Conservation (phyloP, 2,797 vertebrate species). For the Gephyroberyx darwinii region DNA sequence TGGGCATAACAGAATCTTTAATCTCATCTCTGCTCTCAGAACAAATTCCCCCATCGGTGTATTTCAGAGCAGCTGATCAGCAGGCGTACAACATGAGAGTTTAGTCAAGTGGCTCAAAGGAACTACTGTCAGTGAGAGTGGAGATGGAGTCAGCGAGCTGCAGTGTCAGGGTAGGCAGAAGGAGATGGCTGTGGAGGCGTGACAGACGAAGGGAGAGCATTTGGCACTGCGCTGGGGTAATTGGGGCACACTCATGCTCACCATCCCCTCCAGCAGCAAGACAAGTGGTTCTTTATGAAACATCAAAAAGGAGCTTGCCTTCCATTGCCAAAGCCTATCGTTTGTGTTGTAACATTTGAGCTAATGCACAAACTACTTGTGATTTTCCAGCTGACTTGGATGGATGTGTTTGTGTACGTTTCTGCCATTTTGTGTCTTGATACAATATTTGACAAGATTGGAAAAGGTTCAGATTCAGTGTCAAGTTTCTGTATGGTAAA, state of each 20-base stretch:
- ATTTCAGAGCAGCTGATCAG: slow-evolving; percentile 41
- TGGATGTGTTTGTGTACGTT: neutral
- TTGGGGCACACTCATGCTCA: slow-evolving; percentile 33
- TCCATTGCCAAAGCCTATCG: slow-evolving; percentile 15
- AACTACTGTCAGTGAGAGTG: slow-evolving; percentile 27
- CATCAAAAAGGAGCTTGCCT: slow-evolving; percentile 30
- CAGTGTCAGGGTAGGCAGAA: slow-evolving; percentile 19
- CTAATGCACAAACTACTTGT: slow-evolving; percentile 5
- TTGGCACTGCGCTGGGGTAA: slow-evolving; percentile 27
- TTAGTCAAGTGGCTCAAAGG: slow-evolving; percentile 38
- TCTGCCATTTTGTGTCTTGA: neutral
- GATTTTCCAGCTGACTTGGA: neutral
- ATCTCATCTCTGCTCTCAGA: slow-evolving; percentile 25
- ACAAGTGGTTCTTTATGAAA: slow-evolving; percentile 41
- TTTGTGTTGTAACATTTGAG: slow-evolving; percentile 24
- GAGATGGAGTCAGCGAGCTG: slow-evolving; percentile 25
- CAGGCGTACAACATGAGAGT: slow-evolving; percentile 22
- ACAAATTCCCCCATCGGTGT: slow-evolving; percentile 12
- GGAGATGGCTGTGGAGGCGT: slow-evolving; percentile 38
- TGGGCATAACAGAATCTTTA: slow-evolving; percentile 32
- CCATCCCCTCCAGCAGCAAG: slow-evolving; percentile 25
- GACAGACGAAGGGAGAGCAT: slow-evolving; percentile 35
- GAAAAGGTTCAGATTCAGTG: too few species aligned
- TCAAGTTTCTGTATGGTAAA: too few species aligned
- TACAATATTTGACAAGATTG: neutral